These are phyloP conservation scores for Entomobrya multifasciata DNA, from an alignment of 2,888 invertebrate species.

Conservation along the genomic window DNA sequence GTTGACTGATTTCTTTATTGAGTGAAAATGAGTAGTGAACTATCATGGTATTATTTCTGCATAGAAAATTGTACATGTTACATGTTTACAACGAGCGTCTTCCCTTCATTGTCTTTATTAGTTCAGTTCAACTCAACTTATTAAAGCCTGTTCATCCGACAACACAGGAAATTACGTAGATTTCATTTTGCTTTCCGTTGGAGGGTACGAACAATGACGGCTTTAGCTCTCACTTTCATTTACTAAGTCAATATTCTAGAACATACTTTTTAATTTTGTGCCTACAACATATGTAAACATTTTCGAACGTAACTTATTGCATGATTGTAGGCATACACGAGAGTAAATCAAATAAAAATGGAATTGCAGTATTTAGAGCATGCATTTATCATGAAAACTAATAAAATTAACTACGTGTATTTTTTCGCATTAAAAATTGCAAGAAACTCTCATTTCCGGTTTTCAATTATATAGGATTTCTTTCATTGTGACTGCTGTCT, in stretches of 20 bases:
- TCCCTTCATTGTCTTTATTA: constrained; percentile 65
- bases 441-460: constrained; percentile 69
- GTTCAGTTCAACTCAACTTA: too few species aligned
- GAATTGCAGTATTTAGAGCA: constrained; percentile 13
- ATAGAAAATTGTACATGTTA: too few species aligned
- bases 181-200: constrained; percentile 58
- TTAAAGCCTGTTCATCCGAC: constrained; percentile 53
- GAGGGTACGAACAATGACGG: constrained; percentile 51
- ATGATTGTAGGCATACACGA: too few species aligned
- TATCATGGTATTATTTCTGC: too few species aligned
- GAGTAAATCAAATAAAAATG: constrained; percentile 17
- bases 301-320: neutral
- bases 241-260: constrained; percentile 30
- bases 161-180: constrained; percentile 66
- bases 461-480: constrained; percentile 44
- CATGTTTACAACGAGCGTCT: constrained; percentile 26
- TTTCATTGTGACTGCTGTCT: constrained; percentile 13
- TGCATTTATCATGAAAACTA: constrained; percentile 21
- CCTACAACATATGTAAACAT: constrained; percentile 67
- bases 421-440: constrained; percentile 53
- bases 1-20: too few species aligned
- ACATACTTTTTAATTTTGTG: constrained; percentile 57
- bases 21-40: too few species aligned
- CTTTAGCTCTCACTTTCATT: constrained; percentile 68
- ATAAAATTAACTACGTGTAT: constrained; percentile 46